Evolutionary conservation across 2,113 vertebrate species (phyloP).

Genomic region (Cyrtonyx montezumae): DNA sequence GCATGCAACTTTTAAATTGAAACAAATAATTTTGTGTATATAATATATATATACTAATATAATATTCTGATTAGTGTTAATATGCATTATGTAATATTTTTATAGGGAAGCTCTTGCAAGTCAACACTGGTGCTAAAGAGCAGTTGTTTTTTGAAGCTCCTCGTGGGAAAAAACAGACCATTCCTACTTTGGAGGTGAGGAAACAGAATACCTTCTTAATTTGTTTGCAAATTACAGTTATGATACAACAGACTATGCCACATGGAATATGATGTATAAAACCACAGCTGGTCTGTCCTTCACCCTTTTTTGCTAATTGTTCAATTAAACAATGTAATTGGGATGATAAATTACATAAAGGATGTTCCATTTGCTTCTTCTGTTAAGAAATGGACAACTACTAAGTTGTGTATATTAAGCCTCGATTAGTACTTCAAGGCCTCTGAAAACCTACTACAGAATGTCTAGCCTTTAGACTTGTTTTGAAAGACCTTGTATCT

Average conservation of each 20-base stretch:
- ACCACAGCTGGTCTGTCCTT: not conserved
- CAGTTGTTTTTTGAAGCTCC: constrained; percentile 98
- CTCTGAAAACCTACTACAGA: not conserved
- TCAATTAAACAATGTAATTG: not conserved
- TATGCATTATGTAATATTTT: not conserved
- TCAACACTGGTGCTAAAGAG: constrained; percentile 97
- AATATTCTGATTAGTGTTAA: not conserved
- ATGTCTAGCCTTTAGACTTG: not conserved
- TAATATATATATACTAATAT: not conserved
- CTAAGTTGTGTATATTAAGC: not conserved
- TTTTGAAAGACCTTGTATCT: not conserved
- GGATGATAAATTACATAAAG: not conserved
- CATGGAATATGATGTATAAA: not conserved
- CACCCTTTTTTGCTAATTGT: not conserved
- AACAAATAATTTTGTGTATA: not conserved
- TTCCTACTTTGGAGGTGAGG: constrained; percentile 89
- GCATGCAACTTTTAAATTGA: not conserved
- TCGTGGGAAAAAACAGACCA: constrained; percentile 92
- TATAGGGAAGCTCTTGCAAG: constrained; percentile 95
- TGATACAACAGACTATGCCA: not conserved
- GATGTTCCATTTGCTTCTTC: not conserved
- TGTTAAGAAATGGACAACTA: not conserved
- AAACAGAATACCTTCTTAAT: not conserved
- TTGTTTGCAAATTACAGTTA: not conserved
- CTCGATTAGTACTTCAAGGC: not conserved